Percentiles rank a stretch among this genome's conserved stretches.
Conservation (phyloP, 2,113 vertebrate species). For the Eretmochelys imbricata region DNA sequence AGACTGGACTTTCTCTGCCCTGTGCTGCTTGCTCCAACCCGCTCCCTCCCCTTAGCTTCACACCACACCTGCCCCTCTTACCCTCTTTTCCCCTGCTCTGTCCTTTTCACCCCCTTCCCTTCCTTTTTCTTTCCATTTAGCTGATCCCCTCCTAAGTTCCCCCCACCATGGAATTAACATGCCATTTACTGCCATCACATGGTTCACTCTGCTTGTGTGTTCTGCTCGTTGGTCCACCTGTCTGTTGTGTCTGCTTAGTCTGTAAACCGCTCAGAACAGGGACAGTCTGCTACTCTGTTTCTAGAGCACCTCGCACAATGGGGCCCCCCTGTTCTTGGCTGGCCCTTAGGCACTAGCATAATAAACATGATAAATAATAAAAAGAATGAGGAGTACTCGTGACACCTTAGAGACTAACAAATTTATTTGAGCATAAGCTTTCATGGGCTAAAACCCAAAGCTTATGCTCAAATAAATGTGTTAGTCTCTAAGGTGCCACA, state of each 20-base stretch:
- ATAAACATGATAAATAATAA: no score
- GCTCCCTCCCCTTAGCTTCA: background rate
- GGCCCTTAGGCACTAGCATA: background rate
- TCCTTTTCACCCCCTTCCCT: background rate
- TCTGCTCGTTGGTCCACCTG: background rate
- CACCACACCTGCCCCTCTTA: background rate
- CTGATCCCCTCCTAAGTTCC: background rate
- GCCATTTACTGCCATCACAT: background rate
- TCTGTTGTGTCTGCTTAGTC: background rate
- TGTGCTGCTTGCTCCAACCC: background rate
- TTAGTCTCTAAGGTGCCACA: no score
- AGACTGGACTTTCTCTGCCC: background rate
- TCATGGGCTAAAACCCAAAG: no score
- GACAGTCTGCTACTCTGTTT: background rate
- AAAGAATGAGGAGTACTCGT: no score
- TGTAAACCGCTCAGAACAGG: background rate
- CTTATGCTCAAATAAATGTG: no score
- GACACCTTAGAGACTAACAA: no score
- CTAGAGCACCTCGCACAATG: background rate
- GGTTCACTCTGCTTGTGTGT: background rate
- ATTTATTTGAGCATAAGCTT: no score
- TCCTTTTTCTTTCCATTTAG: background rate
- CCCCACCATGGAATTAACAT: background rate
- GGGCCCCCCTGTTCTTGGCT: no score
- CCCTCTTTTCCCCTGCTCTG: background rate